Conservation (phyloP, 2,888 invertebrate species). For the Heliconius erato region DNA sequence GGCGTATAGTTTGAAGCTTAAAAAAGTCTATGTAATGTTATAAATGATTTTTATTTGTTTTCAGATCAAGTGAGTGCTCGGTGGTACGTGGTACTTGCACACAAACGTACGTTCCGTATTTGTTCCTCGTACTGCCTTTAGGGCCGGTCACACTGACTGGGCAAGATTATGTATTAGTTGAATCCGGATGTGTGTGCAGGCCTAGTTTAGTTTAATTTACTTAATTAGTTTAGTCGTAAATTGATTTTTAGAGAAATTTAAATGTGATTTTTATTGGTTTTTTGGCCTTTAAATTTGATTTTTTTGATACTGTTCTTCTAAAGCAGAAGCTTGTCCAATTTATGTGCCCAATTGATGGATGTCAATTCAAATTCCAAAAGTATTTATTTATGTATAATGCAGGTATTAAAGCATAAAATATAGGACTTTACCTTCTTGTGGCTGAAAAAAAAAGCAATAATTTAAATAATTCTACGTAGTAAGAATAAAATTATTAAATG, state of each 20-base stretch:
- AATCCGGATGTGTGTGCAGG: constrained; percentile 97
- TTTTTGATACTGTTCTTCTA: neutral
- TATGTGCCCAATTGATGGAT: neutral
- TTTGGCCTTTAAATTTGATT: neutral
- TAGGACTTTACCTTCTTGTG: too few species aligned
- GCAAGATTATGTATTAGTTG: constrained; percentile 97
- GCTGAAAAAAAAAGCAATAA: neutral
- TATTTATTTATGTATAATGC: neutral
- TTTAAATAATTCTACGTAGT: neutral
- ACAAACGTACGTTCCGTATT: constrained; percentile 96
- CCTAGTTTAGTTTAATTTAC: constrained; percentile 65
- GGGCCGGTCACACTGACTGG: constrained; percentile 96
- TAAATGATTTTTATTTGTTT: constrained; percentile 57
- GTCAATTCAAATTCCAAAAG: neutral
- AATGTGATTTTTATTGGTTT: constrained; percentile 23
- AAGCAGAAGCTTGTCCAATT: neutral
- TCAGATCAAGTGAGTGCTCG: constrained; percentile 94
- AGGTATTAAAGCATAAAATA: neutral
- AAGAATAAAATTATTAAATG: neutral
- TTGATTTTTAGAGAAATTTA: constrained; percentile 26
- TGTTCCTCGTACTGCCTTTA: constrained; percentile 95
- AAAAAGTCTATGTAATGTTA: too few species aligned
- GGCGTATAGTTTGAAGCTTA: too few species aligned
- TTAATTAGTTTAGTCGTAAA: constrained; percentile 9
- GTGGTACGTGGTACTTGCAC: constrained; percentile 95